Conservation (phyloP, 2,113 vertebrate genomes). For the Chionomys nivalis region DNA sequence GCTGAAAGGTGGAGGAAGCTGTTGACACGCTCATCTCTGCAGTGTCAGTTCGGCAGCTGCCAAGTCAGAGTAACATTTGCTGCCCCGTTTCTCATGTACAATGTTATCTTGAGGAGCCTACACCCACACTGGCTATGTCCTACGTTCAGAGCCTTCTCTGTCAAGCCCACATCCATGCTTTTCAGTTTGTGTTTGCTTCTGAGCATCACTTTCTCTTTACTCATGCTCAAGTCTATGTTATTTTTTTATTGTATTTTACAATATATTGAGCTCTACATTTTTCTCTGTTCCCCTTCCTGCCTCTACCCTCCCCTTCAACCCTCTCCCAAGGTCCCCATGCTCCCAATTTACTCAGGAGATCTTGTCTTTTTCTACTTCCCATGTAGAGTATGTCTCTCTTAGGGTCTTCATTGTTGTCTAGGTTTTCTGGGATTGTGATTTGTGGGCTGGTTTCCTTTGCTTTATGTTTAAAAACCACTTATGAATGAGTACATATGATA, state of each 20-base stretch:
- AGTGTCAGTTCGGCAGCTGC: not conserved
- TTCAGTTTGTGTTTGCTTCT: not conserved
- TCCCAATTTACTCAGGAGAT: too few species aligned
- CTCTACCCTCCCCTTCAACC: too few species aligned
- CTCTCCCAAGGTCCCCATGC: too few species aligned
- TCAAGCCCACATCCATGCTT: not conserved
- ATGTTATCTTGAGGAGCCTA: not conserved
- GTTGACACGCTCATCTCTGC: conserved; percentile 7
- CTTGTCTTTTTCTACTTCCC: too few species aligned
- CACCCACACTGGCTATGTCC: not conserved
- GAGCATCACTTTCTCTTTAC: not conserved
- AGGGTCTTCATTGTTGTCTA: too few species aligned
- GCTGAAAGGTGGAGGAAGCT: conserved; percentile 36
- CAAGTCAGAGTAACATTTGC: conserved; percentile 44
- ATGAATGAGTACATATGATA: too few species aligned
- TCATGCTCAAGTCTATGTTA: not conserved
- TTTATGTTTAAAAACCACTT: too few species aligned
- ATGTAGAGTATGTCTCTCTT: too few species aligned
- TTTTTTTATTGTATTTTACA: not conserved
- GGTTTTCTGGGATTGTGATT: too few species aligned
- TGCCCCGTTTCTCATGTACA: conserved; percentile 5
- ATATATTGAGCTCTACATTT: too few species aligned
- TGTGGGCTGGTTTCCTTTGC: too few species aligned
- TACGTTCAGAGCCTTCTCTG: not conserved
- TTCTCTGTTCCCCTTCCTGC: too few species aligned